Conservation (phyloP, 2,797 vertebrate species). For the Yasuhikotakia modesta region DNA sequence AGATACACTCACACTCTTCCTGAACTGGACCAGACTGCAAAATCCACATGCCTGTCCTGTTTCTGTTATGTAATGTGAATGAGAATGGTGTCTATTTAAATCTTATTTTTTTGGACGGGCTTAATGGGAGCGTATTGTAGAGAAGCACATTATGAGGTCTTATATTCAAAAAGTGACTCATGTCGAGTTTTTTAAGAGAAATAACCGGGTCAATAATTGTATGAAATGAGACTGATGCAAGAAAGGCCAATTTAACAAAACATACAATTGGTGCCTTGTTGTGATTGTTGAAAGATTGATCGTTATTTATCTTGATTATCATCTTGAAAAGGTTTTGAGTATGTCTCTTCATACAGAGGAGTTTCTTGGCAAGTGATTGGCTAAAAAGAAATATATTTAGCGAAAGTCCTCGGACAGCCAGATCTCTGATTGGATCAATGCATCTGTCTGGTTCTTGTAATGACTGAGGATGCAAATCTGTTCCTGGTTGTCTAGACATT, state of each 20-base stretch:
- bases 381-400: background rate
- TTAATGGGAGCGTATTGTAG: background rate
- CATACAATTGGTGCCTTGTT: background rate
- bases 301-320: background rate
- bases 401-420: background rate
- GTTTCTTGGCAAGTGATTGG: background rate
- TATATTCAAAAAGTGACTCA: conserved; percentile 8
- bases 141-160: background rate
- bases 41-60: conserved; percentile 51
- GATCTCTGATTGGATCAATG: background rate
- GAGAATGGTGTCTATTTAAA: conserved; percentile 15
- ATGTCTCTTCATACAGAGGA: background rate
- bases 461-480: conserved; percentile 9
- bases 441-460: conserved; percentile 22
- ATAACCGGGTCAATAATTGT: conserved; percentile 15
- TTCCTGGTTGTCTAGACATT: conserved; percentile 37
- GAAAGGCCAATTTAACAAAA: background rate
- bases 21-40: conserved; percentile 24
- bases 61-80: conserved; percentile 53
- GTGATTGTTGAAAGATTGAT: background rate
- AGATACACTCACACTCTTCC: conserved; percentile 48
- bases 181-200: background rate
- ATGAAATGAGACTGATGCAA: conserved; percentile 12
- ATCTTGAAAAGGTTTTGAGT: background rate
- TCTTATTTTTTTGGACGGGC: background rate